Conservation (phyloP, 2,888 invertebrate genomes). For the Morpho achilles region DNA sequence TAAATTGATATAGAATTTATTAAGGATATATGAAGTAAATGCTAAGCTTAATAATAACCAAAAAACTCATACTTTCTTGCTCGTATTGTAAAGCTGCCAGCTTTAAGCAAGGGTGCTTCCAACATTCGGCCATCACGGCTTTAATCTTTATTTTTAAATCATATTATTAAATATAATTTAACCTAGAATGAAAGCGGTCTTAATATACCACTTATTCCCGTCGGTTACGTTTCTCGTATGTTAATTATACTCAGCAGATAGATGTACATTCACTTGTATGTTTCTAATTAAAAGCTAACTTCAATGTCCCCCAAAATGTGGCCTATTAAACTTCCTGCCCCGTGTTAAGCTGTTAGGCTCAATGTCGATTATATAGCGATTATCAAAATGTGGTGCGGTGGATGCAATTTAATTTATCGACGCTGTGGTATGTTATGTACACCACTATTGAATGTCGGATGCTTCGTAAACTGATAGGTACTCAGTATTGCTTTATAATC, state of each 20-base stretch:
- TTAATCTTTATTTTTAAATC: no score
- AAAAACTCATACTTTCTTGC: no score
- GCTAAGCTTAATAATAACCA: no score
- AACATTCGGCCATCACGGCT: no score
- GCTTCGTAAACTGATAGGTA: constrained; percentile 23
- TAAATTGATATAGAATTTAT: no score
- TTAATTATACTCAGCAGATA: background rate
- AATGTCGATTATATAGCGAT: constrained; percentile 63
- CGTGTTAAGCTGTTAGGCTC: constrained; percentile 35
- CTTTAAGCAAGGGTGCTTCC: no score
- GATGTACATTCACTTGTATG: background rate
- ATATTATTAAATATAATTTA: no score
- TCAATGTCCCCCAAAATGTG: constrained; percentile 41
- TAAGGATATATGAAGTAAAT: no score
- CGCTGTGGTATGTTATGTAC: constrained; percentile 17
- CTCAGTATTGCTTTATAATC: constrained; percentile 27
- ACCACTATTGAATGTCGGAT: constrained; percentile 19
- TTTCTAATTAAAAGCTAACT: constrained; percentile 18
- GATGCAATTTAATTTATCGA: constrained; percentile 67
- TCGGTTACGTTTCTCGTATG: background rate
- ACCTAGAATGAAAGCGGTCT: no score
- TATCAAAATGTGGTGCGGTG: constrained; percentile 43
- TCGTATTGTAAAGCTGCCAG: no score
- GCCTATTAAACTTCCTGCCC: constrained; percentile 39
- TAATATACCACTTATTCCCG: no score